These are phyloP conservation scores for Epinotia bilunana DNA, from an alignment of 2,888 invertebrate genomes.

Conservation along the genomic window DNA sequence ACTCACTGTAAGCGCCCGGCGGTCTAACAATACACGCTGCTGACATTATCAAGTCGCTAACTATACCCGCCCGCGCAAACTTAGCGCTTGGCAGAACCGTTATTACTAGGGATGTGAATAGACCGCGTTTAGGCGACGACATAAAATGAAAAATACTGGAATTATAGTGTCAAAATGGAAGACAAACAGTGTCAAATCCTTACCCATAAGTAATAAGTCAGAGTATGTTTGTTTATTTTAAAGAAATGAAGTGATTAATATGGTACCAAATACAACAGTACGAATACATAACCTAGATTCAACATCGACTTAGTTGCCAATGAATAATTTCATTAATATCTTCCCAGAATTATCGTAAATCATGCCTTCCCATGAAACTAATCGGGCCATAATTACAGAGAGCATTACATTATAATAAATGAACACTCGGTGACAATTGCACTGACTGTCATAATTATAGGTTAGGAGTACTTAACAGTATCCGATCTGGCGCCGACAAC, in stretches of 20 bases:
- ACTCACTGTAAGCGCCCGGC: not conserved
- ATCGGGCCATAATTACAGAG: constrained; percentile 4
- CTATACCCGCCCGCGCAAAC: constrained; percentile 53
- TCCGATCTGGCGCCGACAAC: constrained; percentile 1
- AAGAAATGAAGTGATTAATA: too few relatives aligned
- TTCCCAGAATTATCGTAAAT: not conserved
- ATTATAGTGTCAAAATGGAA: not conserved
- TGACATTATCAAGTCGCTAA: constrained; percentile 60
- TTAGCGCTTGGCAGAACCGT: constrained; percentile 48
- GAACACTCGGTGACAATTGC: constrained; percentile 3
- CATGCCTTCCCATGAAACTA: not conserved
- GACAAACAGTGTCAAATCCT: not conserved
- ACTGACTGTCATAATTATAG: constrained; percentile 16
- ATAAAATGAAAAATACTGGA: not conserved
- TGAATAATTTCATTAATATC: too few relatives aligned
- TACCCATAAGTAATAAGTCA: not conserved
- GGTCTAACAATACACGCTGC: constrained; percentile 63
- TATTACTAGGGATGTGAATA: constrained; percentile 32
- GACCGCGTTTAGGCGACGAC: not conserved
- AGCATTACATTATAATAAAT: not conserved
- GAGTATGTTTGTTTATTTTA: too few relatives aligned
- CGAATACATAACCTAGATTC: too few relatives aligned
- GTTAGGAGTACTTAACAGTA: constrained; percentile 13
- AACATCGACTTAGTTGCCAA: not conserved
- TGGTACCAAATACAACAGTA: too few relatives aligned